A percentile compares a stretch with the other conserved stretches of the same genome.
These are phyloP conservation scores for Pogonocichla stellata DNA, from an alignment of 2,113 vertebrate species.

Conservation along the genomic window DNA sequence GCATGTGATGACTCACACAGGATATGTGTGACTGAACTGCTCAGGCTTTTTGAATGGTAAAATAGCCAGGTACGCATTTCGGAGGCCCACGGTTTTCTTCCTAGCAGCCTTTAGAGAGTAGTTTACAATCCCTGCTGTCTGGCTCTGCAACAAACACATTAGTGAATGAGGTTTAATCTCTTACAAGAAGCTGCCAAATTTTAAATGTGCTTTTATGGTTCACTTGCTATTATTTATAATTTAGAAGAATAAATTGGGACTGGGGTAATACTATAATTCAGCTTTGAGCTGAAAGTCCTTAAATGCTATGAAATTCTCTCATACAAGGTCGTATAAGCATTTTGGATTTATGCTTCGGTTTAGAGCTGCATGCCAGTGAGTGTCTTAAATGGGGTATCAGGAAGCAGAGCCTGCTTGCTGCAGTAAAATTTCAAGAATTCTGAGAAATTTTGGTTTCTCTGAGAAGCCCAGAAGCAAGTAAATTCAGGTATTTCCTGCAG, in stretches of 20 bases:
- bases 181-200: background rate
- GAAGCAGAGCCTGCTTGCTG: background rate
- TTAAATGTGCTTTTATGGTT: slow-evolving; percentile 6
- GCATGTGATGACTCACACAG: slow-evolving; percentile 12
- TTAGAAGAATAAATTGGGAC: background rate
- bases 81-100: background rate
- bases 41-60: background rate
- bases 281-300: background rate
- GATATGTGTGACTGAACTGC: background rate
- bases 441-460: background rate
- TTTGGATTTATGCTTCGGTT: background rate
- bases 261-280: background rate
- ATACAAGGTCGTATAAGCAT: background rate
- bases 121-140: background rate
- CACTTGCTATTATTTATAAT: slow-evolving; percentile 18
- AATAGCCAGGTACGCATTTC: background rate
- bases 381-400: background rate
- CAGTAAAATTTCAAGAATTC: background rate
- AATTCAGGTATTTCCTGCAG: background rate
- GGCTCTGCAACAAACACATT: background rate
- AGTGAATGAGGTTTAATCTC: slow-evolving; percentile 17
- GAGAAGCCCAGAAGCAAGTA: background rate
- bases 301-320: background rate
- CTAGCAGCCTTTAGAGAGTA: background rate
- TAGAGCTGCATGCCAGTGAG: background rate